Evolutionary conservation across 1,140 invertebrate species (phyloP).

Genomic region (Delia radicum): DNA sequence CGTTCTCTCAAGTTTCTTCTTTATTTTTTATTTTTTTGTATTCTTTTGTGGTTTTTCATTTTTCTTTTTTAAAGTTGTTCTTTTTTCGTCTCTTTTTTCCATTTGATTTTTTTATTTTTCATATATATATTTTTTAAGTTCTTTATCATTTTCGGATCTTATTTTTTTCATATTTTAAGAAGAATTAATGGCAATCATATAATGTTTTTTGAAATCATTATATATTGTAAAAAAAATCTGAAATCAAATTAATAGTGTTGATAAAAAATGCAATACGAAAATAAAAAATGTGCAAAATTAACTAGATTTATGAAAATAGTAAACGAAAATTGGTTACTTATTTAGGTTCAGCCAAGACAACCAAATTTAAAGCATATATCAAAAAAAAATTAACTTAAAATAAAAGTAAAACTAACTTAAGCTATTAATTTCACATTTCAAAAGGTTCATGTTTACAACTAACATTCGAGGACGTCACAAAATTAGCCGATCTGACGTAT

Average conservation of each 20-base stretch:
- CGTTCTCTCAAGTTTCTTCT: not conserved
- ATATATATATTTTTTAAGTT: constrained; percentile 2
- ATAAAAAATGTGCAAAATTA: constrained; percentile 10
- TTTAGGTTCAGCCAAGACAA: not conserved
- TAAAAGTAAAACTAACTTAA: too few relatives aligned
- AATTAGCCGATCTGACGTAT: too few relatives aligned
- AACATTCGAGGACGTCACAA: too few relatives aligned
- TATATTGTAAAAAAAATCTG: constrained; percentile 50
- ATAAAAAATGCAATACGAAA: constrained; percentile 33
- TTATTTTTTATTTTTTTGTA: constrained; percentile 11
- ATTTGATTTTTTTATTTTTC: constrained; percentile 10
- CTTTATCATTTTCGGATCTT: constrained; percentile 24
- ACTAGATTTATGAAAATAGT: not conserved
- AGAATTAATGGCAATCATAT: constrained; percentile 49
- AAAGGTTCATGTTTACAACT: too few relatives aligned
- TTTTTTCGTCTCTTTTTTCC: not conserved
- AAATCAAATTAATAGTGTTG: constrained; percentile 55
- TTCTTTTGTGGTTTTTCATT: constrained; percentile 12
- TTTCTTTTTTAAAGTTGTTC: constrained; percentile 18
- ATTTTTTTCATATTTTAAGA: constrained; percentile 37
- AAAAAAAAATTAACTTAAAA: not conserved
- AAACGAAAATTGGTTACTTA: not conserved
- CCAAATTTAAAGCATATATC: not conserved
- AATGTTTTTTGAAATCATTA: constrained; percentile 56
- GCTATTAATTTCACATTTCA: too few relatives aligned